Evolutionary conservation across 2,113 vertebrate genomes (phyloP), one percentile per base, ranked within the genome.

Genomic region (Pongo pygmaeus): DNA sequence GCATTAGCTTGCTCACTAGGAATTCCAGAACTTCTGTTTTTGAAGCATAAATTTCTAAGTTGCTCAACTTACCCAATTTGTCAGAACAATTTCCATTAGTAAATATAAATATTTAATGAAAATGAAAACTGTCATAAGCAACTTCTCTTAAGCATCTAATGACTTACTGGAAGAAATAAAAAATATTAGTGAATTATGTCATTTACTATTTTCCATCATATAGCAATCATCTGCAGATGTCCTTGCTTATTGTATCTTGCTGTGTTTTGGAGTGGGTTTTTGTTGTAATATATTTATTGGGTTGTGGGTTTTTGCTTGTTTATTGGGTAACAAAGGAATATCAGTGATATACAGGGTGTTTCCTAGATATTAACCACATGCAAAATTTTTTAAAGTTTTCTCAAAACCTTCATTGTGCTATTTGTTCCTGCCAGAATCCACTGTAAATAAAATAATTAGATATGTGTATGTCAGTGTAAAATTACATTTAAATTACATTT

Each of bases 91-190:
- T 98, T 98, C 98, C 98, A 99, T 99, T 99, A 99, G 98, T 97
- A 98, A 98, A 98, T 97, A 99, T 99, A 97, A 99, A 99, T 98
- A 98, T 98, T 99, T 99, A 98, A 99, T 99, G 98, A 97, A 97
- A 98, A 88, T 93, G 94, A 98, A 98, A 98, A 98, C 95, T 98
- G 97, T 95, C 97, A 98, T 55, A 96, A 98, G 95, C 97, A 97
- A 98, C 97, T 98, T 98, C 97, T 97, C 97, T 97, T 98, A 98
- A 98, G 97, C 57, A 30, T 96, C 96, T 98, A 98, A 98, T 92
- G 98, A 98, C 98, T 99, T 98, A 98, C 98, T 98, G 98, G 98
- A 98, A 98, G 97, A 97, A 97, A 94, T 79, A 38, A 97, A 96
- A 97, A 64, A 93, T 89, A 96, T 98, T 97, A 97, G 96, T 89